Evolutionary conservation across 2,888 invertebrate species (phyloP), one percentile per base, ranked within the genome.

Genomic region (Campoplex nolae): DNA sequence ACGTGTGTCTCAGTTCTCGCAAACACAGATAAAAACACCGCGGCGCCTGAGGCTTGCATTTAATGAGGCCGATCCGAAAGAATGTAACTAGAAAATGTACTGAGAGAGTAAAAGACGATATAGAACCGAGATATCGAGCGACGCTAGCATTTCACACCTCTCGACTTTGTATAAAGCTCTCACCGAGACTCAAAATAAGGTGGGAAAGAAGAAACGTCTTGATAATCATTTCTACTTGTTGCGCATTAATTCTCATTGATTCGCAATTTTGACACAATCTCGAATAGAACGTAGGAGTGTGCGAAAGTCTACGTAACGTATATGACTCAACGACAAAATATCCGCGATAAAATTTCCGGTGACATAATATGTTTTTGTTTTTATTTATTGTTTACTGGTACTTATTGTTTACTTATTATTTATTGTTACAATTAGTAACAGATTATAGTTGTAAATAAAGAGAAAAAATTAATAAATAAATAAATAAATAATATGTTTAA

Each of bases 1-100:
- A 67, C 75, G 70, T 28, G 68, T 28, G 80, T 28, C 38, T 83
- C 74, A 16, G 77, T 82, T 56, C 74, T 45, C 38, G 73, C 75
- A 67, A 88, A 89, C 88, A 87, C 87, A 85, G 77, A 88, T 88
- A 90, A 91, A 90, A 86, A 84, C 88, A 86, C 88, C 73, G 88
- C 84, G 88, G 81, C 84, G 88, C 90, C 89, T 82, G 84, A 86
- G 88, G 89, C 88, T 83, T 87, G 88, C 85, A 84, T 89, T 88
- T 92, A 91, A 92, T 89, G 92, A 90, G 76, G 85, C 73, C 56
- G 68, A 76, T 80, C 77, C 65, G 58, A 67, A 84, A 74, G 74
- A 70, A 23, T 45, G 65, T 51, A n/a, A 73, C 71, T 28, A 78
- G 62, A 77, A 68, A 42, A 45, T 18, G 70, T 51, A 84, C n/a